phyloP scores from a whole-genome alignment of 92 coral and sea anemone genomes.

The Pocillopora meandrina region DNA sequence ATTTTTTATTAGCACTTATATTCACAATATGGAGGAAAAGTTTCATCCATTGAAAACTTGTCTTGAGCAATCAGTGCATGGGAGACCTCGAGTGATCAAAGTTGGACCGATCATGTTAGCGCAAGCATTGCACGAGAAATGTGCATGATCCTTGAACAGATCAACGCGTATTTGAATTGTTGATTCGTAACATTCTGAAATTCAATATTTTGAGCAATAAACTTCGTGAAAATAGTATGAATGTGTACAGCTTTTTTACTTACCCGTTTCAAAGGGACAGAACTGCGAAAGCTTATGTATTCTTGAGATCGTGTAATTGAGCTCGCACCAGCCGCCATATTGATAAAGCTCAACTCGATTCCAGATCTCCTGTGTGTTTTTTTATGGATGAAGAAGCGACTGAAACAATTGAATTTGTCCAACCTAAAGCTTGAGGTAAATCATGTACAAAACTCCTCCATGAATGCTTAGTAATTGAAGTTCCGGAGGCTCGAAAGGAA shows the following conservation, averaged over 20 bases:
- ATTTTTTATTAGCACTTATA: too few species aligned
- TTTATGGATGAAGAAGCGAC: not conserved
- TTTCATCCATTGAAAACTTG: not conserved
- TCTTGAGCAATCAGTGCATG: not conserved
- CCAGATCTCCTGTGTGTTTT: not conserved
- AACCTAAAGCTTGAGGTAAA: not conserved
- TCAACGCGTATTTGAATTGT: not conserved
- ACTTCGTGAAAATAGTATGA: not conserved
- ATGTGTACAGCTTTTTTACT: not conserved
- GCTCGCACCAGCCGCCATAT: conserved; percentile 37
- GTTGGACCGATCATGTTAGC: not conserved
- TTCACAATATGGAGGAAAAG: too few species aligned
- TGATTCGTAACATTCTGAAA: not conserved
- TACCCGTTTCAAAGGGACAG: conserved; percentile 92
- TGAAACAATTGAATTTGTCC: not conserved
- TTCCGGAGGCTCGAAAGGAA: not conserved
- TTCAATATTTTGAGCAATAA: not conserved
- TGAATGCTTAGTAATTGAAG: not conserved
- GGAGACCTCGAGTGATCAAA: not conserved
- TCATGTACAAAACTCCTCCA: conserved; percentile 29
- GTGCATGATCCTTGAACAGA: not conserved
- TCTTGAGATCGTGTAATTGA: conserved; percentile 92
- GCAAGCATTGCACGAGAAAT: not conserved
- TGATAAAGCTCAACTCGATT: not conserved
- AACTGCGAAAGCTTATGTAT: conserved; percentile 89